Base-by-base conservation (phyloP, 2,888 invertebrate genomes). In the Drosophila dives region DNA sequence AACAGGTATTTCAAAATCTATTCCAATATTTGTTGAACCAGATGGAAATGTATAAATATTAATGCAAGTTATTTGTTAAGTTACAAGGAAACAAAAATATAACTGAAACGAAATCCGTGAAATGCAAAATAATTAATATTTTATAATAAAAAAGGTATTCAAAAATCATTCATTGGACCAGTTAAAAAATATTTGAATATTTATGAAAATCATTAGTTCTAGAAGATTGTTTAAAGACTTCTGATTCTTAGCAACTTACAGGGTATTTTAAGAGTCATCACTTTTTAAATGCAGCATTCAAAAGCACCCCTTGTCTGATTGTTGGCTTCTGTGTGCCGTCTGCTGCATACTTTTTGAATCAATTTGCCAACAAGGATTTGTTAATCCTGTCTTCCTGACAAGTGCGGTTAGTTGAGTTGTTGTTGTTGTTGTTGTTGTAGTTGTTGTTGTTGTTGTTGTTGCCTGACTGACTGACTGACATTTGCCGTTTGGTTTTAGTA, bases 311-410 rank as follows among this genome's bases (percentile, higher is more conserved):
- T 58, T 69, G 65, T 32, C 62, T 71, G 72, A 23, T 23, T 15
- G 45, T 68, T 63, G 65, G 77, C 61, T 70, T 66, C 69, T 79
- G 55, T 67, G 58, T 67, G 77, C 68, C 67, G 72, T 60, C 61
- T 55, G 54, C 62, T 86, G 81, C 73, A 83, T 86, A 86, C 83
- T 85, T 86, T 91, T 90, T 91, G 91, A 91, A 91, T 91, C 91
- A 91, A 90, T 91, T 91, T 91, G 91, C 75, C 89, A 91, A 89
- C 89, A 90, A 91, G 90, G 91, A 91, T 91, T 91, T 91, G 90
- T 91, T 91, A 91, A 91, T 91, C 91, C 91, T 90, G 91, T 91
- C 91, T 91, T 88, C 83, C 88, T 91, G 91, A 91, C 91, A 91
- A 91, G 91, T 91, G 91, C 90, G 91, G 91, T 91, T 91, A 90